Evolutionary conservation across 2,797 vertebrate genomes (phyloP).

Genomic region (Myotis findleyi): DNA sequence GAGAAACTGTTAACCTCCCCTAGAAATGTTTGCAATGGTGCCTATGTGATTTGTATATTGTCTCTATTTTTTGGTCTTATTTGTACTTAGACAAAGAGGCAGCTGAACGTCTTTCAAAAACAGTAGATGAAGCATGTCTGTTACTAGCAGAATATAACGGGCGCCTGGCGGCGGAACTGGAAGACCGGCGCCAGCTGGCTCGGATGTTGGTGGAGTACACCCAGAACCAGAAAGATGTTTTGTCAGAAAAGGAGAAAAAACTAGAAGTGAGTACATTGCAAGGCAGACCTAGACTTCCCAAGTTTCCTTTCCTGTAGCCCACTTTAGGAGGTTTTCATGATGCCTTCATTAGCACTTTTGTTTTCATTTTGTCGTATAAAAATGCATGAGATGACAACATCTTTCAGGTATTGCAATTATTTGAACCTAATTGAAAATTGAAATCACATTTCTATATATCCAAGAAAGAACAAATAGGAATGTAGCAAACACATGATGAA

Average conservation of each 20-base stretch:
- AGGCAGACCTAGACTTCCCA: neutral
- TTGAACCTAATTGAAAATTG: constrained; percentile 43
- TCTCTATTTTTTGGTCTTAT: constrained; percentile 55
- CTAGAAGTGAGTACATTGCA: constrained; percentile 90
- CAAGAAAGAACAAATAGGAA: constrained; percentile 40
- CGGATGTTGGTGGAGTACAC: constrained; percentile 98
- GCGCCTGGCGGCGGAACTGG: constrained; percentile 96
- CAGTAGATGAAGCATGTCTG: constrained; percentile 98
- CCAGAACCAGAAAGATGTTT: constrained; percentile 95
- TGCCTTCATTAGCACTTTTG: constrained; percentile 9
- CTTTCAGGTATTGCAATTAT: neutral
- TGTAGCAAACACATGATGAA: constrained; percentile 11
- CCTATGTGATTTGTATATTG: constrained; percentile 73
- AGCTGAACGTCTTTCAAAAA: constrained; percentile 97
- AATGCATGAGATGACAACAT: constrained; percentile 18
- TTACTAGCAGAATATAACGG: constrained; percentile 98
- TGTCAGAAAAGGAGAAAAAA: constrained; percentile 97
- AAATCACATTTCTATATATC: constrained; percentile 28
- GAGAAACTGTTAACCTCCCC: constrained; percentile 8
- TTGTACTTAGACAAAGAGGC: constrained; percentile 94
- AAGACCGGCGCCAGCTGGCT: constrained; percentile 97
- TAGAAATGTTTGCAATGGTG: constrained; percentile 54
- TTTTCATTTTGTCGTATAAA: constrained; percentile 46
- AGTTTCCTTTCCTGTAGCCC: neutral
- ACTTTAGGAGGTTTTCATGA: neutral